Evolutionary conservation across 2,797 vertebrate genomes (phyloP), one percentile per base, ranked within the genome.

Genomic region (Chiroxiphia lanceolata): DNA sequence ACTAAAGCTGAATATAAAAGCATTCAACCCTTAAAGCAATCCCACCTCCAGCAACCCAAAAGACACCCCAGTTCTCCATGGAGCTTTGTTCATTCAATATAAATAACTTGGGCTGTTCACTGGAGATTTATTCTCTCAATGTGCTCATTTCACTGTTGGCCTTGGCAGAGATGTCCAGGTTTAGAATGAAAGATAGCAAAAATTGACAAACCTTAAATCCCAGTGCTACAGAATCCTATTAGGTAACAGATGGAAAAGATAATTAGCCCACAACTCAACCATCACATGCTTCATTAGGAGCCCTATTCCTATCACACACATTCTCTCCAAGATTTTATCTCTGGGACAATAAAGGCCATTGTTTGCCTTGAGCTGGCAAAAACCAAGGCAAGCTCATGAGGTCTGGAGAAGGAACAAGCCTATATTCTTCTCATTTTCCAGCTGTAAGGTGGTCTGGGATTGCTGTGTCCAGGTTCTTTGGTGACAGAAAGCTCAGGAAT

Each of bases 111-210:
- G 50, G 61, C 78, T 79, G 78, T 65, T 90, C 85, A 67, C 60
- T 69, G 77, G 81, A 96, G 83, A 95, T 96, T 96, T 91, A 95
- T 90, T 83, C 90, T 60, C 91, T 76, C 79, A 65, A 80, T 64
- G 70, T 64, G 71, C 71, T 96, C 84, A 14, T 72, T 96, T 76
- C 38, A 6, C 27, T 88, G 92, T 69, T 96, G 84, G 83, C 81
- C 87, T 96, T 96, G 94, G 93, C 92, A 94, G 63, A 87, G 27
- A 33, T 3, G 17, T 29, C 54, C 67, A 85, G 50, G 54, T 82
- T 80, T 53, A 40, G 65, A 91, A 65, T 63, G 50, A 74, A 57
- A 74, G 57, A 93, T 0, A 90, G 59, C 59, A 47, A 76, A 92
- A 84, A 81, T 9, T 29, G 80, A 90, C 90, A 95, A 93, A 87